Evolutionary conservation across 2,888 invertebrate genomes (phyloP).

Genomic region (Arrhopalites spinosus): DNA sequence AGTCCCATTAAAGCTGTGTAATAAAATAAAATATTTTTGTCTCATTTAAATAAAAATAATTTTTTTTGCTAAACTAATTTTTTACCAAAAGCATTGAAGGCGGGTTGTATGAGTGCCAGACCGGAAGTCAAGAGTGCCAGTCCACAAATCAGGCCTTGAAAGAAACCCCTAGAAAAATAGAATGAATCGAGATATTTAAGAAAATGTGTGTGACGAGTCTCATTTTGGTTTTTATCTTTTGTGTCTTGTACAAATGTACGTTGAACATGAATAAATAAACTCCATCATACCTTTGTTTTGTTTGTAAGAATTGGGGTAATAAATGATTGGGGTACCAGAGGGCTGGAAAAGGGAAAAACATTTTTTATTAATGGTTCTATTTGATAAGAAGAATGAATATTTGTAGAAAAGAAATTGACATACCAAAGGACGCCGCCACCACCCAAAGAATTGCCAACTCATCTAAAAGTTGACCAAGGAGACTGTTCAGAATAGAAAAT

Average conservation of each 20-base stretch:
- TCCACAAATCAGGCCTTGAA: slow-evolving; percentile 67
- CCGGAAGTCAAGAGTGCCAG: slow-evolving; percentile 70
- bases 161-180: slow-evolving; percentile 64
- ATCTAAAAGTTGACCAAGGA: slow-evolving; percentile 68
- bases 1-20: slow-evolving; percentile 59
- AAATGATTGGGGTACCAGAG: slow-evolving; percentile 74
- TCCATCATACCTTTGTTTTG: slow-evolving; percentile 64
- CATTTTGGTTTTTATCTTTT: too few species aligned
- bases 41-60: too few species aligned
- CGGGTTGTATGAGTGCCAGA: slow-evolving; percentile 74
- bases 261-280: background rate
- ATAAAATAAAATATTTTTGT: too few species aligned
- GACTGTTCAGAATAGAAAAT: too few species aligned
- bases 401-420: too few species aligned
- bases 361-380: too few species aligned
- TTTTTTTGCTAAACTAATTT: too few species aligned
- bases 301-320: slow-evolving; percentile 70
- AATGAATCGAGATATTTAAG: background rate
- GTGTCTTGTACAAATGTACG: too few species aligned
- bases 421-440: slow-evolving; percentile 59
- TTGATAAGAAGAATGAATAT: too few species aligned
- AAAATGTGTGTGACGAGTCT: background rate
- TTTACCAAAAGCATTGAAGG: slow-evolving; percentile 75
- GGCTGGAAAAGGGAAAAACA: slow-evolving; percentile 73
- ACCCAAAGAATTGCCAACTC: slow-evolving; percentile 83